A percentile compares a stretch with the other conserved stretches of the same genome.
Conservation (phyloP, 2,113 vertebrate species). For the Oreochromis tanganicae region DNA sequence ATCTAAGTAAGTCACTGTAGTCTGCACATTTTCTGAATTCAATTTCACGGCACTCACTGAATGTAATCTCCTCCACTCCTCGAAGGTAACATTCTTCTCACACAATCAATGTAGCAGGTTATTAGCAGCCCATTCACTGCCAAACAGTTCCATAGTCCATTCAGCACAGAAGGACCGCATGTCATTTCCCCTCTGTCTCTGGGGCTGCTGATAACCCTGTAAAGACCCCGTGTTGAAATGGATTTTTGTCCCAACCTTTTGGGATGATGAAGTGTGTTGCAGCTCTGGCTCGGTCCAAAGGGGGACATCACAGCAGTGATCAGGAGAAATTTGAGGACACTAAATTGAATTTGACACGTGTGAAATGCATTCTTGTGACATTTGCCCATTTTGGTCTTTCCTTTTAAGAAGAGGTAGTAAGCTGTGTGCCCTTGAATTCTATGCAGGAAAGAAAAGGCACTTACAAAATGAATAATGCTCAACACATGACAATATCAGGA, state of each 20-base stretch:
- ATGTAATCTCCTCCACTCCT: neutral
- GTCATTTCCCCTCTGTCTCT: neutral
- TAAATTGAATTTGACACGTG: neutral
- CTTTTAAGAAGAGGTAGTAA: neutral
- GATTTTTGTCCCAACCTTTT: conserved; percentile 28
- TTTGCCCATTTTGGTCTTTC: neutral
- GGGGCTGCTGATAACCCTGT: conserved; percentile 29
- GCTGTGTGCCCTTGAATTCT: neutral
- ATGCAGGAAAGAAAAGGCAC: neutral
- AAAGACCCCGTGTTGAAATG: neutral
- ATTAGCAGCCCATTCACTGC: neutral
- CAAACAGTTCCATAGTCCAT: neutral
- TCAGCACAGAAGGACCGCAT: neutral
- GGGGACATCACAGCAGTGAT: neutral
- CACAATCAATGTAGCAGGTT: conserved; percentile 14
- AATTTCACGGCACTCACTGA: neutral
- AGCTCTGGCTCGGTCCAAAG: neutral
- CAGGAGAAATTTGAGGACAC: neutral
- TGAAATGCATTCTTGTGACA: neutral
- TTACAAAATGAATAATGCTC: neutral
- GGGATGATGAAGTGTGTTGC: conserved; percentile 10
- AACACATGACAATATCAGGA: neutral
- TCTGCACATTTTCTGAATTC: neutral
- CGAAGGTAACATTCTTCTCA: neutral
- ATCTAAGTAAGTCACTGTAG: neutral